Conservation (phyloP, 2,113 vertebrate species). For the Pteruthius melanotis region DNA sequence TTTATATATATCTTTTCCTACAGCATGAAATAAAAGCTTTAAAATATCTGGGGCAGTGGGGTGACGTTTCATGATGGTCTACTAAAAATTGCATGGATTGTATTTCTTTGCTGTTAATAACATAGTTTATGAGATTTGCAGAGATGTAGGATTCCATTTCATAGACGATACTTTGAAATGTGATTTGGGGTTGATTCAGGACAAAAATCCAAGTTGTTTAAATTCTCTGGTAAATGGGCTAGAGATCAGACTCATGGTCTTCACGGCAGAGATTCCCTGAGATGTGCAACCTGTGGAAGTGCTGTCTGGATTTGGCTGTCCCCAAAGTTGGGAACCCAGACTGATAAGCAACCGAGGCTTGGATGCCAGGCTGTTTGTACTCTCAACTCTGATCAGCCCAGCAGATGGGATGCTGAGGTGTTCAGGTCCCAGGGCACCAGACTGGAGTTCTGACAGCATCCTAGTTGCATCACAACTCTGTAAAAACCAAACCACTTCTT, state of each 20-base stretch:
- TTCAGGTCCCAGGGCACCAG: background rate
- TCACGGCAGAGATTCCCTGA: fast-evolving
- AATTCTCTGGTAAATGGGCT: background rate
- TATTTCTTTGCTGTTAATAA: background rate
- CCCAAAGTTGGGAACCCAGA: background rate
- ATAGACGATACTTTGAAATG: background rate
- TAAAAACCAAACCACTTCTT: background rate
- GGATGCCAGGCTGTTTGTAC: background rate
- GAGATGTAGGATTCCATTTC: background rate
- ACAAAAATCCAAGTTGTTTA: background rate
- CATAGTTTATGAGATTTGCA: background rate
- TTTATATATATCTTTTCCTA: background rate
- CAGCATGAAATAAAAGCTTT: background rate
- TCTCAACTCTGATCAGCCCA: background rate
- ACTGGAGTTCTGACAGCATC: background rate
- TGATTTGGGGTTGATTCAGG: background rate
- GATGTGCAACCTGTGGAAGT: fast-evolving
- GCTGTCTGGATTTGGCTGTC: background rate
- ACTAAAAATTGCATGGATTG: background rate
- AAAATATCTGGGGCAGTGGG: fast-evolving
- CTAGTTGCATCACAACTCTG: background rate
- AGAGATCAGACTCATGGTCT: background rate
- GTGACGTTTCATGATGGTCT: background rate
- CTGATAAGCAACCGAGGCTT: background rate
- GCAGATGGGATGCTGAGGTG: background rate